A percentile compares a stretch with the other conserved stretches of the same genome.
phyloP scores from a whole-genome alignment of 1,140 invertebrate species.

The Polyergus mexicanus region DNA sequence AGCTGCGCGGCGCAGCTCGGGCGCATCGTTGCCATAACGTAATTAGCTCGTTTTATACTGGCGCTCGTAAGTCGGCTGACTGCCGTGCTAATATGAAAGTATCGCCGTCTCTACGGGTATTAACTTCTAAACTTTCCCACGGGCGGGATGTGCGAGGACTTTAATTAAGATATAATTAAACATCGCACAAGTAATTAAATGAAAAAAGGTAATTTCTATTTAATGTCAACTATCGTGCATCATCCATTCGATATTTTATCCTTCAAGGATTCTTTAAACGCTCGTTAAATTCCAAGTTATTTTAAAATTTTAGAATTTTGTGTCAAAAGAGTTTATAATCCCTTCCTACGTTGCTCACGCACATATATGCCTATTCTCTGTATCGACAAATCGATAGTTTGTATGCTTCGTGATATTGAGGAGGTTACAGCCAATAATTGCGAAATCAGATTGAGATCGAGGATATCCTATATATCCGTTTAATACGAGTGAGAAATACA shows the following conservation, averaged over 20 bases:
- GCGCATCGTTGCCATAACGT: constrained; percentile 65
- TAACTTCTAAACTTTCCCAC: constrained; percentile 78
- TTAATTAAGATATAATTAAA: constrained; percentile 80
- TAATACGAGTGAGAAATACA: constrained; percentile 33
- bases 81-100: constrained; percentile 77
- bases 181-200: constrained; percentile 65
- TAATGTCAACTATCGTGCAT: neutral
- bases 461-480: neutral
- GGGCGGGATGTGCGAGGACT: constrained; percentile 69
- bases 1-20: neutral
- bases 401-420: neutral
- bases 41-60: constrained; percentile 77
- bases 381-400: neutral
- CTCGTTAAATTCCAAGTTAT: neutral
- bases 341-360: neutral
- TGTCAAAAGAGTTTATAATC: neutral
- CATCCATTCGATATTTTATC: neutral
- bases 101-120: constrained; percentile 74
- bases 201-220: constrained; percentile 70
- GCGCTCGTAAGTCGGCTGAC: constrained; percentile 46
- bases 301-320: neutral
- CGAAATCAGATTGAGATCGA: neutral
- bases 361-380: neutral
- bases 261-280: neutral
- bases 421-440: constrained; percentile 1